These are phyloP conservation scores for Anas acuta DNA, from an alignment of 2,797 vertebrate species.

Conservation along the genomic window DNA sequence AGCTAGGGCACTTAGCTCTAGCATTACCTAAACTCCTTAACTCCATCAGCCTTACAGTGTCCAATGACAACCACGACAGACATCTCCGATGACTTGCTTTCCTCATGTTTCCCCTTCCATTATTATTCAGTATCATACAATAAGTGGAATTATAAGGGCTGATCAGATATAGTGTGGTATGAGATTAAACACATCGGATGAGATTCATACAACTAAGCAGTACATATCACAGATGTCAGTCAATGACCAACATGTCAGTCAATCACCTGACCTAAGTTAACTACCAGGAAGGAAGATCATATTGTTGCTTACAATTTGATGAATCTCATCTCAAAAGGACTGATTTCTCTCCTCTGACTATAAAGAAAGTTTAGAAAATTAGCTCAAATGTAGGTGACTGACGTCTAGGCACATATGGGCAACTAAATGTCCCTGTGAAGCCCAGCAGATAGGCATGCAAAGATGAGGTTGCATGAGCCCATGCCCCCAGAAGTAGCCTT, in stretches of 20 bases:
- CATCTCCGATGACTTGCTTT: not conserved
- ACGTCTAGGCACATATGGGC: not conserved
- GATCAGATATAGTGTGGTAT: not conserved
- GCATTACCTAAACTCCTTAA: not conserved
- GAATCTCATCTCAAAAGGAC: not conserved
- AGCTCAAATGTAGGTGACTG: not conserved
- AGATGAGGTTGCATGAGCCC: not conserved
- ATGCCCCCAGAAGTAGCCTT: too few species aligned
- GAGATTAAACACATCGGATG: not conserved
- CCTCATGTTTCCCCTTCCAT: not conserved
- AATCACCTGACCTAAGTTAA: not conserved
- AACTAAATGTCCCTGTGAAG: not conserved
- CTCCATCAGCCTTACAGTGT: not conserved
- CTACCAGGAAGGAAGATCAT: not conserved
- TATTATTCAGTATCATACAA: not conserved
- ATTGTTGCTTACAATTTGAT: not conserved
- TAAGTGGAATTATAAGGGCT: not conserved
- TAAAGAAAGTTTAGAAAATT: not conserved
- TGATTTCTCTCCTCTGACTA: not conserved
- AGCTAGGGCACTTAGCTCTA: not conserved
- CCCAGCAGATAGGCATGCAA: not conserved
- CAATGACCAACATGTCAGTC: not conserved
- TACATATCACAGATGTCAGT: too few species aligned
- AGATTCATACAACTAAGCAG: not conserved
- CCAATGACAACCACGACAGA: not conserved